Conservation (phyloP, 1,140 invertebrate genomes). For the Episyrphus balteatus region DNA sequence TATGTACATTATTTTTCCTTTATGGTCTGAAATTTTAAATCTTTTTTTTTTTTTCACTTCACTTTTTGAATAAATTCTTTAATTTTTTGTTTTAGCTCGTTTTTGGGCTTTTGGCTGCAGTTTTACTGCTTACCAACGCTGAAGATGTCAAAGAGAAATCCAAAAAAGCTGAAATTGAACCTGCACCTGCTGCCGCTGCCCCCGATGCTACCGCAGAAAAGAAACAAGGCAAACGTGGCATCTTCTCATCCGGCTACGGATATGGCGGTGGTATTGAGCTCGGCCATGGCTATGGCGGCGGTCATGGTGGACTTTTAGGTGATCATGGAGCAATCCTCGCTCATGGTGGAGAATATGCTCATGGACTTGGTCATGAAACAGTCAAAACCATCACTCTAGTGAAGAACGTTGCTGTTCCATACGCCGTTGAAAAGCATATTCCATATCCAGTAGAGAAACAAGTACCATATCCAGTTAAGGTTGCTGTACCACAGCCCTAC, state of each 20-base stretch:
- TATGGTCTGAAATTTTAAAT: slow-evolving; percentile 19
- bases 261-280: slow-evolving; percentile 19
- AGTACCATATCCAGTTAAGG: slow-evolving; percentile 50
- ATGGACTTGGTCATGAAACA: slow-evolving; percentile 10
- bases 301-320: slow-evolving; percentile 1
- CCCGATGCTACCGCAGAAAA: slow-evolving; percentile 42
- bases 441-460: slow-evolving; percentile 54
- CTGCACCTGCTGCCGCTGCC: slow-evolving; percentile 28
- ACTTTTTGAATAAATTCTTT: background rate
- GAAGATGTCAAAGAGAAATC: slow-evolving; percentile 42
- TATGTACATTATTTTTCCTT: slow-evolving; percentile 4
- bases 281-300: slow-evolving; percentile 14
- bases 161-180: slow-evolving; percentile 31
- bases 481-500: slow-evolving; percentile 51
- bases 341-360: slow-evolving; percentile 5
- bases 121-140: slow-evolving; percentile 31
- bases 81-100: slow-evolving; percentile 20
- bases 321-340: slow-evolving; percentile 8
- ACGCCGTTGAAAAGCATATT: slow-evolving; percentile 49
- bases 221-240: slow-evolving; percentile 61
- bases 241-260: slow-evolving; percentile 43
- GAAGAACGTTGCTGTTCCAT: slow-evolving; percentile 50
- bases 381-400: slow-evolving; percentile 37
- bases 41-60: slow-evolving; percentile 1
- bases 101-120: slow-evolving; percentile 44